Percentiles rank a stretch among this genome's conserved stretches.
Conservation (phyloP, 2,797 vertebrate species). For the Peromyscus attwateri region DNA sequence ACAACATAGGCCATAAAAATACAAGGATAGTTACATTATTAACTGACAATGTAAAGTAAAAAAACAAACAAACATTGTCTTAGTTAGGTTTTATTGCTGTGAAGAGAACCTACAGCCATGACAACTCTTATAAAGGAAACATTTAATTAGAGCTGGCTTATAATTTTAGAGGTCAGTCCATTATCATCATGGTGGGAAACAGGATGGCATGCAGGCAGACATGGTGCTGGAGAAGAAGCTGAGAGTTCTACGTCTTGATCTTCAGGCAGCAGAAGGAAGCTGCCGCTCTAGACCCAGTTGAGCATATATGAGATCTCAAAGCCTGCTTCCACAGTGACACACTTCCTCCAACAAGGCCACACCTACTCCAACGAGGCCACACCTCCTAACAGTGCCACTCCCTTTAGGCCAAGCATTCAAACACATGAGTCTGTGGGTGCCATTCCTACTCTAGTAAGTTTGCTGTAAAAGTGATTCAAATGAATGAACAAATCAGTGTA, state of each 20-base stretch:
- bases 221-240: too few relatives aligned
- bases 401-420: neutral
- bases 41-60: neutral
- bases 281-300: too few relatives aligned
- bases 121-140: neutral
- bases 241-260: too few relatives aligned
- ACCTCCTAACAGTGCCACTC: too few relatives aligned
- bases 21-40: neutral
- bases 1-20: neutral
- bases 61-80: neutral
- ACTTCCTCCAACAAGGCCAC: too few relatives aligned
- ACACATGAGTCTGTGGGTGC: neutral
- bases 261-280: too few relatives aligned
- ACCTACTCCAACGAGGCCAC: too few relatives aligned
- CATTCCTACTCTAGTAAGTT: neutral
- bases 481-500: neutral
- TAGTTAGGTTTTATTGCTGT: neutral
- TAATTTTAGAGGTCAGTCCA: neutral
- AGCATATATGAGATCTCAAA: too few relatives aligned
- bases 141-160: neutral
- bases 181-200: neutral
- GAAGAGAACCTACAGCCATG: neutral
- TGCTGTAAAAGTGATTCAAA: neutral
- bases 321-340: too few relatives aligned
- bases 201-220: too few relatives aligned